phyloP scores from a whole-genome alignment of 2,888 invertebrate species.

The Hemicrepidius hirtus region DNA sequence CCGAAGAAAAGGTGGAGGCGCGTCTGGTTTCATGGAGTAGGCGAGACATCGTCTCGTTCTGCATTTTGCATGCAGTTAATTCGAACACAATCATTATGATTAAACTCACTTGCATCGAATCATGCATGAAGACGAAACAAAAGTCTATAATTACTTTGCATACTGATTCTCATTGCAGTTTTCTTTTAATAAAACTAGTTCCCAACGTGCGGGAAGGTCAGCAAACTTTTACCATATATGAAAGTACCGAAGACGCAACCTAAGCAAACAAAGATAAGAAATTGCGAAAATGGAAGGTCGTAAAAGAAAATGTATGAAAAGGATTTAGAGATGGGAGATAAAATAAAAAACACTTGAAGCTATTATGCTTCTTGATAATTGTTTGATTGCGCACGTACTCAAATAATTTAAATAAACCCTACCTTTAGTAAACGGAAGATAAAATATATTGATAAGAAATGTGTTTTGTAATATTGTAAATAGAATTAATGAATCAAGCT shows the following conservation, averaged over 20 bases:
- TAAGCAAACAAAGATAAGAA: neutral
- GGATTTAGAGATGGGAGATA: too few relatives aligned
- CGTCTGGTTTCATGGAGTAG: conserved; percentile 7
- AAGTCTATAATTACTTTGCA: conserved; percentile 39
- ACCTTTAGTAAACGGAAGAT: too few relatives aligned
- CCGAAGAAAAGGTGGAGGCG: neutral
- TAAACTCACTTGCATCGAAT: conserved; percentile 24
- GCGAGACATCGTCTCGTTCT: conserved; percentile 16
- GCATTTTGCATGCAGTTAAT: conserved; percentile 38
- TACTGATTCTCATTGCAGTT: conserved; percentile 26
- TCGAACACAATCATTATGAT: conserved; percentile 34
- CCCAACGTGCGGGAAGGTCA: conserved; percentile 24
- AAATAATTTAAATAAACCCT: too few relatives aligned
- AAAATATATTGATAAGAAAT: too few relatives aligned
- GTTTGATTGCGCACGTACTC: too few relatives aligned
- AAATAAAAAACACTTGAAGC: too few relatives aligned
- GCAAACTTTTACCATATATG: neutral
- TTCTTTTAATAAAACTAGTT: conserved; percentile 35
- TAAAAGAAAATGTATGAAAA: too few relatives aligned
- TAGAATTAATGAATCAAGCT: too few relatives aligned
- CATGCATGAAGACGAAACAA: conserved; percentile 26
- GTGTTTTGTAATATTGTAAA: too few relatives aligned
- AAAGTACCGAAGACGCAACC: neutral
- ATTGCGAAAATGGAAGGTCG: too few relatives aligned
- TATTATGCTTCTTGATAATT: too few relatives aligned